A percentile compares a stretch with the other conserved stretches of the same genome.
Conservation (phyloP, 2,113 vertebrate species). For the Ophthalmolycus amberensis region DNA sequence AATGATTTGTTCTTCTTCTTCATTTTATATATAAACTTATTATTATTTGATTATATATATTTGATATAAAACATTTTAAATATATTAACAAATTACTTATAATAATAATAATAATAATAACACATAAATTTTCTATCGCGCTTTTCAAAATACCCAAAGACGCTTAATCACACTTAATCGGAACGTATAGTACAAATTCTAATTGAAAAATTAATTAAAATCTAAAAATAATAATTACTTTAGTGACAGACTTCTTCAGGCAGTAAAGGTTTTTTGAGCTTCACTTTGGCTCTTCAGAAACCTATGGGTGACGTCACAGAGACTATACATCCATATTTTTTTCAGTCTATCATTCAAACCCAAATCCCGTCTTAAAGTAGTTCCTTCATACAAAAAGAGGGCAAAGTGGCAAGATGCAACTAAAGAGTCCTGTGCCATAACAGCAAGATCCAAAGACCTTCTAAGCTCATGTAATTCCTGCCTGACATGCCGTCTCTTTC, state of each 20-base stretch:
- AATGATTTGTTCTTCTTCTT: too few species aligned
- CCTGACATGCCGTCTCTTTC: neutral
- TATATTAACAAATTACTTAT: neutral
- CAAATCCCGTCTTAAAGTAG: neutral
- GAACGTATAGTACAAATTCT: too few species aligned
- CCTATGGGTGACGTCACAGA: neutral
- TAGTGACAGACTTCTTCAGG: neutral
- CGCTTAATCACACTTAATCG: too few species aligned
- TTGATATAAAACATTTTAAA: neutral
- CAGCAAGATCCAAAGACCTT: neutral
- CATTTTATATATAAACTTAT: too few species aligned
- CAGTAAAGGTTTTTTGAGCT: neutral
- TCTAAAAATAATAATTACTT: neutral
- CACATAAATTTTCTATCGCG: too few species aligned
- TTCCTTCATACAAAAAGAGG: neutral
- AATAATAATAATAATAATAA: too few species aligned
- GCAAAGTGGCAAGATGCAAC: neutral
- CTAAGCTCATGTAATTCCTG: neutral
- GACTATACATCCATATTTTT: neutral
- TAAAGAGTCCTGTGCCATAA: too few species aligned
- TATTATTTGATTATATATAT: too few species aligned
- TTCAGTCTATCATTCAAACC: neutral
- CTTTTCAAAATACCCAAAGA: too few species aligned
- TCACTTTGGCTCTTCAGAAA: neutral
- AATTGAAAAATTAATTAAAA: too few species aligned